Conservation (phyloP, 2,797 vertebrate species). For the Hoplostethus atlanticus region DNA sequence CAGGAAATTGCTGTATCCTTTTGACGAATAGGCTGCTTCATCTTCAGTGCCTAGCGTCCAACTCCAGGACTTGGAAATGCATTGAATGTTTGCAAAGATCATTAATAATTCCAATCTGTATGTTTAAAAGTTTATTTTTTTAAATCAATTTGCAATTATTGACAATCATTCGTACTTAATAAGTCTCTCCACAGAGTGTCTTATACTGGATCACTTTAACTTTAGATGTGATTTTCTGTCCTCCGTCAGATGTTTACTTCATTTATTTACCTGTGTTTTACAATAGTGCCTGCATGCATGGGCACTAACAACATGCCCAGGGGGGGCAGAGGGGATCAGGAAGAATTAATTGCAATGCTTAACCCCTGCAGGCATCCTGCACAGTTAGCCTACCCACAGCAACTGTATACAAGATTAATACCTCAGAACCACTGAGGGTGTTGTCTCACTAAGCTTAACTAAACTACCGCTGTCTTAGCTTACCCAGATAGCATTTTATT, state of each 20-base stretch:
- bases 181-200: background rate
- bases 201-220: background rate
- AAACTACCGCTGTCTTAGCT: slow-evolving; percentile 65
- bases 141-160: background rate
- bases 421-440: slow-evolving; percentile 60
- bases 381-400: slow-evolving; percentile 63
- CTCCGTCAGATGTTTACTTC: background rate
- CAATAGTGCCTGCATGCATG: slow-evolving; percentile 50
- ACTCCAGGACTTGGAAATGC: slow-evolving; percentile 3
- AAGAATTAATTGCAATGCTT: slow-evolving; percentile 53
- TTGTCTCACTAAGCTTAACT: slow-evolving; percentile 68
- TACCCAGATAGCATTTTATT: slow-evolving; percentile 71
- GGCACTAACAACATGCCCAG: slow-evolving; percentile 42
- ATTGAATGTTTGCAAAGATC: background rate
- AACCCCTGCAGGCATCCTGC: slow-evolving; percentile 53
- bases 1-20: slow-evolving; percentile 29
- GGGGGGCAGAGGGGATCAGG: slow-evolving; percentile 48
- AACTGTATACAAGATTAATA: slow-evolving; percentile 77
- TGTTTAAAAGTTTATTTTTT: background rate
- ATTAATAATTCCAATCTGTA: too few species aligned
- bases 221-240: background rate
- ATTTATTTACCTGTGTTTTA: slow-evolving; percentile 25
- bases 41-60: slow-evolving; percentile 17
- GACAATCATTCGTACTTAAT: background rate
- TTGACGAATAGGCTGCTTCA: slow-evolving; percentile 7